Evolutionary conservation across 2,113 vertebrate species (phyloP).

Genomic region (Vicugna pacos): DNA sequence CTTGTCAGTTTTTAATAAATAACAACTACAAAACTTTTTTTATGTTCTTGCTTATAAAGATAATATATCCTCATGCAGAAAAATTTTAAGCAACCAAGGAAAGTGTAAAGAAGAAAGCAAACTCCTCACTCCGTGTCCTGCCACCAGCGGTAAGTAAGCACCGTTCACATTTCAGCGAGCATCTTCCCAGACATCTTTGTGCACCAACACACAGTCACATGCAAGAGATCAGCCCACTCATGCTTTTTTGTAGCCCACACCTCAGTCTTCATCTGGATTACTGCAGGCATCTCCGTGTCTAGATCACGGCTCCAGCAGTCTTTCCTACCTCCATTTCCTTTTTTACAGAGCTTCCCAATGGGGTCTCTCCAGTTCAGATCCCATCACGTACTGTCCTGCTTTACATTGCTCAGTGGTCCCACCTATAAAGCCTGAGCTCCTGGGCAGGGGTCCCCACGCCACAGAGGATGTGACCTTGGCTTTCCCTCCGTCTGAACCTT

Average conservation of each 20-base stretch:
- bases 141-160: not conserved
- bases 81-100: not conserved
- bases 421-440: not conserved
- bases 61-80: not conserved
- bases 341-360: not conserved
- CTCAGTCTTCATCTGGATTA: not conserved
- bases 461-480: not conserved
- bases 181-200: not conserved
- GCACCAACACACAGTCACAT: fast-evolving
- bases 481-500: not conserved
- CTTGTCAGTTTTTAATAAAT: not conserved
- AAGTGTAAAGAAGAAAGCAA: not conserved
- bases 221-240: fast-evolving
- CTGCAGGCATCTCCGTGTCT: not conserved
- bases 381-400: not conserved
- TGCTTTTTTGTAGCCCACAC: too few species aligned
- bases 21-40: not conserved
- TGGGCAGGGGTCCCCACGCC: not conserved
- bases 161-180: not conserved
- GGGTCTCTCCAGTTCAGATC: not conserved
- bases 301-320: not conserved
- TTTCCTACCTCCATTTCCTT: not conserved
- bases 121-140: not conserved
- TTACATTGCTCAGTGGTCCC: fast-evolving
- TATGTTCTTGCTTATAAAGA: not conserved